These are phyloP conservation scores for Nasonovia ribisnigri DNA, from an alignment of 2,888 invertebrate genomes.

Conservation along the genomic window DNA sequence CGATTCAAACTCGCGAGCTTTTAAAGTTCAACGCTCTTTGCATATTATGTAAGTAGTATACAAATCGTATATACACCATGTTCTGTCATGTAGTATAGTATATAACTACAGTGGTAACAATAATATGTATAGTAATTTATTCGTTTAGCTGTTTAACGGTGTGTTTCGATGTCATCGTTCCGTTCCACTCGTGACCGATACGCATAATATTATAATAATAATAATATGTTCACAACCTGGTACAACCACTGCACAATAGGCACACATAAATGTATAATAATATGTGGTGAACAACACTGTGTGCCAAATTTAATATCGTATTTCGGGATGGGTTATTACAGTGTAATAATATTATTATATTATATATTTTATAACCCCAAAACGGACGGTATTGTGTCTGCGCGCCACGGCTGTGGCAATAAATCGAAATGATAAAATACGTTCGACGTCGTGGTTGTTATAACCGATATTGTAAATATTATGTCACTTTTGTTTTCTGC, in stretches of 20 bases:
- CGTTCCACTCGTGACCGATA: not conserved
- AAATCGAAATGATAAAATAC: not conserved
- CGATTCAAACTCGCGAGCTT: not conserved
- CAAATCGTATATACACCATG: not conserved
- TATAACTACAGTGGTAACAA: not conserved
- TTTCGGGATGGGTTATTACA: not conserved
- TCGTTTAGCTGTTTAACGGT: not conserved
- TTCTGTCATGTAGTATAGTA: not conserved
- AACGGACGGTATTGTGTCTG: not conserved
- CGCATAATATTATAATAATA: not conserved
- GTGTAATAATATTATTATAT: not conserved
- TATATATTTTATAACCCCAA: not conserved
- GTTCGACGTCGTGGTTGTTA: not conserved
- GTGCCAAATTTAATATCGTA: slow-evolving; percentile 2
- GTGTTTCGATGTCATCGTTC: not conserved
- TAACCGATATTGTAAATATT: not conserved
- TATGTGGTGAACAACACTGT: not conserved
- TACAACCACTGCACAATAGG: not conserved
- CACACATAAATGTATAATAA: not conserved
- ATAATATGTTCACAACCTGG: not conserved
- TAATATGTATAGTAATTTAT: not conserved
- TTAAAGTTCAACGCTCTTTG: not conserved
- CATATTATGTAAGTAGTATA: not conserved
- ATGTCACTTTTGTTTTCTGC: not conserved
- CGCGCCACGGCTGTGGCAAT: not conserved